Evolutionary conservation across 2,888 invertebrate species (phyloP), one percentile per base, ranked within the genome.

Genomic region (Mycalesis mineus): DNA sequence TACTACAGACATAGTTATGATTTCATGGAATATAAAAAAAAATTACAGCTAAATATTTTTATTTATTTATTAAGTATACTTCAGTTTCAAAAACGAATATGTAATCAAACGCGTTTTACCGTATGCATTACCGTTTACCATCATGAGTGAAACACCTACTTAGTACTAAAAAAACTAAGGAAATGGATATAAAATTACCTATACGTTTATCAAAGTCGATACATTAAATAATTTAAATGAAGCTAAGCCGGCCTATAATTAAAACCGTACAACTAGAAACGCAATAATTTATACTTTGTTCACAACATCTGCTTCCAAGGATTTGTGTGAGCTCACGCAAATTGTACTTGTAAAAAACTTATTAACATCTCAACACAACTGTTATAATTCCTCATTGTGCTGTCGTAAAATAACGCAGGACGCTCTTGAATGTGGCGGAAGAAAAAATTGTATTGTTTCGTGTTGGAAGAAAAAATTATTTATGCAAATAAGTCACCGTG

Each of bases 361-460:
- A 84, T 86, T 85, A 80, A 70, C 86, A 87, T 87, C 71, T 77
- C 76, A 85, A 85, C 77, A 62, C 69, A 70, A 80, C 79, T 73
- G 78, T 81, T 80, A 84, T 80, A 61, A 61, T 53, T 80, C 75
- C 65, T 65, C 70, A 77, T 84, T 82, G 80, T 84, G 67, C 14
- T 13, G 52, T 22, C 42, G 28, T 70, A 75, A 74, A 81, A 80
- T 80, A 81, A 70, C 44, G 37, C 37, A 69, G 70, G 68, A 65
- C 48, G 66, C 67, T 69, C 72, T 71, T 73, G 71, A 78, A 81
- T 72, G 75, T 75, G 71, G 72, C 68, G 73, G 5, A 75, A 74
- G 71, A 68, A 68, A 69, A 65, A 65, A 61, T 54, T 62, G n/a
- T 64, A 64, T 66, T 67, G 67, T 70, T 67, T 68, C 64, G 68